Base-by-base conservation (phyloP, 2,888 invertebrate species). In the Lasioglossum figueresi region DNA sequence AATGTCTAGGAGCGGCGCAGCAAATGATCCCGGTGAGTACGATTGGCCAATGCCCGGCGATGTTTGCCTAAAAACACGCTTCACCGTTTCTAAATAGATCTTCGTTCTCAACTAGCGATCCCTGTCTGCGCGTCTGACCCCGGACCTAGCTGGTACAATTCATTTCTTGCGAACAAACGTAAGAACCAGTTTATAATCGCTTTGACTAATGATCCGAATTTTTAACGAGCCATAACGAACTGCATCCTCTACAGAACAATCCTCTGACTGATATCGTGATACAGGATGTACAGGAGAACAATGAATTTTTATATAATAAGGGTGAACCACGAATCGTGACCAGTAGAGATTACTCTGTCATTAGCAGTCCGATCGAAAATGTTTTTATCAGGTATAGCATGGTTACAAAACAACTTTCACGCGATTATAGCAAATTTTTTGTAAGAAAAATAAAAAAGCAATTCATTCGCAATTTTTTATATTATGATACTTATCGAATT, bases 1-100 rank as follows among this genome's bases (percentile, higher is more conserved):
- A 79, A 79, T 79, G 84, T 74, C 79, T 80, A 70, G 80, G 76
- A 78, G 56, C n/a, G 56, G 56, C 77, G 56, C 56, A n/a, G 56
- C 71, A 63, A 82, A 87, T 79, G 73, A 76, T 79, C 48, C 73
- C 43, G 48, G 19, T 34, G 43, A 16, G 59, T 31, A n/a, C 79
- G 43, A 77, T 78, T 76, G 75, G 59, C 75, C 45, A 79, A 79
- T 37, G 70, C 31, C 14, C 40, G 37, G 4, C 12, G n/a, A 43
- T 72, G 31, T 78, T 71, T 70, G 48, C 59, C 48, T 52, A 16
- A 56, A 45, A 37, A 83, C 72, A 37, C 56, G 66, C 19, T 34
- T 19, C 66, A 4, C 34, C 34, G 34, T 68, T 68, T 68, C 34
- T 37, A 68, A 68, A 23, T 68, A 10, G 66, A 34, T 68, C 37